Base-by-base conservation (phyloP, 1,140 invertebrate species). In the Dreissena polymorpha region DNA sequence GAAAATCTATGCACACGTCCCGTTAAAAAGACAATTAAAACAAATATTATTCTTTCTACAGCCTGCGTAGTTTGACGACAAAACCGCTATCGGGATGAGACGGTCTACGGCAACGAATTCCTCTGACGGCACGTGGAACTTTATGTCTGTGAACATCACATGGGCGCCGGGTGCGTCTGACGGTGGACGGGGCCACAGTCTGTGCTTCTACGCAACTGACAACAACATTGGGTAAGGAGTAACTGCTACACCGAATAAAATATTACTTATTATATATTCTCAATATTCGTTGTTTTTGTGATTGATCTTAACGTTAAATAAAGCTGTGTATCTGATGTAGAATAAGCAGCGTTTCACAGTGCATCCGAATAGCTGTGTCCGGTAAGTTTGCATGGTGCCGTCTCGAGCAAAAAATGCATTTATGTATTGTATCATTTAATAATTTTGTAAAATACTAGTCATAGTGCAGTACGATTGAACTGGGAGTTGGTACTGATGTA, bases 201-300 rank as follows among this genome's bases (percentile, higher is more conserved):
- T 75, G 0, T 75, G 73, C 14, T 75, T 64, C 39, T 75, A 75
- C 63, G 73, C 73, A 64, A 75, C 25, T 10, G 73, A 75, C n/a
- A 12, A 60, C 21, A 75, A 60, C 57, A 18, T 6, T 23, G 57
- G 57, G 57, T 60, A 60, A 2, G 6, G 16, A 60, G 2, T 60
- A 5, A 12, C 2, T 12, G 2, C 10, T 10, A 18, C 10, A 12
- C 2, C 57, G 2, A 3, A 23, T 12, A 12, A 18, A 12, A 55
- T 12, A 55, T 18, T 12, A 55, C 12, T 12, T 12, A 55, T 12
- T 12, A 18, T 12, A 55, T 12, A 55, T 55, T 12, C 53, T 12
- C 53, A 55, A 55, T 12, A 12, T 12, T 55, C 53, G 18, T 55
- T 55, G 12, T 12, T 3, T 60, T 2, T n/a, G 2, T n/a, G 21